A percentile compares a stretch with the other conserved stretches of the same genome.
Conservation (phyloP, 1,140 invertebrate genomes). For the Anastrepha ludens region DNA sequence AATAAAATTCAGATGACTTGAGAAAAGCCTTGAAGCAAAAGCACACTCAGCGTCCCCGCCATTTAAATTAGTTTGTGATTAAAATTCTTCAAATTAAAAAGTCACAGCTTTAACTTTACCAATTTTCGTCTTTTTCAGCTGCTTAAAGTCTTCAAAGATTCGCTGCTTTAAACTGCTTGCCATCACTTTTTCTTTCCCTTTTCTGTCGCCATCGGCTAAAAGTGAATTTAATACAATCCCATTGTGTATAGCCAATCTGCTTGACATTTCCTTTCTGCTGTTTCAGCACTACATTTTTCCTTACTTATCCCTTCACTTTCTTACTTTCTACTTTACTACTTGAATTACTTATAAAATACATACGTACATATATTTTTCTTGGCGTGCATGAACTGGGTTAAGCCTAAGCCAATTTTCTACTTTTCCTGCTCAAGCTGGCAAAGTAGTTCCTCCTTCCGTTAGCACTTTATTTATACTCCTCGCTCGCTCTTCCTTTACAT, state of each 20-base stretch:
- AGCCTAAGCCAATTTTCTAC: slow-evolving; percentile 15
- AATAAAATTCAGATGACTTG: no score
- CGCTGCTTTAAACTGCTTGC: not conserved
- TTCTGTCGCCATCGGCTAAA: not conserved
- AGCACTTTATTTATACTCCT: not conserved
- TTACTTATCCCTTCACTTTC: not conserved
- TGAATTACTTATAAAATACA: no score
- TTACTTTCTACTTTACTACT: not conserved
- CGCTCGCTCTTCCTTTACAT: not conserved
- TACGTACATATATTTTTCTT: not conserved
- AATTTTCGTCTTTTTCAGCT: not conserved
- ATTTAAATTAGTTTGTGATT: no score
- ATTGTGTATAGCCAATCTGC: not conserved
- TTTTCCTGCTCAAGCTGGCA: not conserved
- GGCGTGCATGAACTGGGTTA: not conserved
- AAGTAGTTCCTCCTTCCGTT: not conserved
- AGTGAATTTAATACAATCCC: not conserved
- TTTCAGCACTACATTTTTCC: not conserved
- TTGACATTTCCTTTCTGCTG: not conserved
- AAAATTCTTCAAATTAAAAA: no score
- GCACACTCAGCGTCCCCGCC: no score
- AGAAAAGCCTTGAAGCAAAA: no score
- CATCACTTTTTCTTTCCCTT: not conserved
- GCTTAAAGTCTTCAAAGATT: not conserved
- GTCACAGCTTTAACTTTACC: no score